These are phyloP conservation scores for Thumatha senex DNA, from an alignment of 2,888 invertebrate genomes.

Conservation along the genomic window DNA sequence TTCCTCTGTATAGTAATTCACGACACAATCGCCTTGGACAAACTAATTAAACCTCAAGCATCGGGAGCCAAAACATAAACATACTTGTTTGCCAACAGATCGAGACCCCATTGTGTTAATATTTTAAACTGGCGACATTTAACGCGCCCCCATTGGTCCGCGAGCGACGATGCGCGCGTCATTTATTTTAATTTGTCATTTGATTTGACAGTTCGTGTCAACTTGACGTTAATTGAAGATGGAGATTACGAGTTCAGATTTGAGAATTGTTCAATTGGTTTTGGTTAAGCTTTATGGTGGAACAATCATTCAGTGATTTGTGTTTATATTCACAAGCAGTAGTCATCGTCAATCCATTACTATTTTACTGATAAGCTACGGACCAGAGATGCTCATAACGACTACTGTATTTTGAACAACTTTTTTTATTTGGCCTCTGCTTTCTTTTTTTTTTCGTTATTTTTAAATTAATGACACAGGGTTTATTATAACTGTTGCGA, in stretches of 20 bases:
- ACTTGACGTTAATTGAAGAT: slow-evolving; percentile 42
- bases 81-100: slow-evolving; percentile 74
- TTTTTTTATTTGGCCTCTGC: neutral
- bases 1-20: slow-evolving; percentile 1
- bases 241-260: slow-evolving; percentile 29
- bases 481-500: too few species aligned
- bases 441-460: too few species aligned
- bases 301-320: slow-evolving; percentile 23
- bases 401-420: neutral
- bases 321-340: neutral
- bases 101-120: slow-evolving; percentile 72
- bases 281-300: slow-evolving; percentile 9
- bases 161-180: slow-evolving; percentile 63
- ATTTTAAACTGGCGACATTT: slow-evolving; percentile 78
- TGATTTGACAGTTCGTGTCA: slow-evolving; percentile 51
- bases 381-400: neutral
- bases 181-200: slow-evolving; percentile 80
- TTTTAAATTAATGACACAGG: too few species aligned
- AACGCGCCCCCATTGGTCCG: slow-evolving; percentile 57
- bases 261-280: slow-evolving; percentile 35
- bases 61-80: slow-evolving; percentile 67
- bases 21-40: slow-evolving; percentile 50
- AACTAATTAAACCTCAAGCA: slow-evolving; percentile 64
- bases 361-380: neutral
- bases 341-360: neutral